Base-by-base conservation (phyloP, 2,797 vertebrate genomes). In the Sebastes itinus region DNA sequence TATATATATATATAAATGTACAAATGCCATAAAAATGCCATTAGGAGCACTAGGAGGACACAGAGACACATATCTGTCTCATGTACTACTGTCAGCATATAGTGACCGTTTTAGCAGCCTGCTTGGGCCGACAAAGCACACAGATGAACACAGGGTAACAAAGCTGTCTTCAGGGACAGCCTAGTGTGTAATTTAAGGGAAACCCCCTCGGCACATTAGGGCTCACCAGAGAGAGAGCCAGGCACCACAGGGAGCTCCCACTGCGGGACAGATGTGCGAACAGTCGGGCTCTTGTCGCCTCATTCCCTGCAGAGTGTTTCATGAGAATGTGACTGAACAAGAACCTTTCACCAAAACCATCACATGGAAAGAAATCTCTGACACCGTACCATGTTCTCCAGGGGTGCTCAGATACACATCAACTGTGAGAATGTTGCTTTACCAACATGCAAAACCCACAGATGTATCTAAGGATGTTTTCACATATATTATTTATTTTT, bases 241-340 rank as follows among this genome's bases (percentile, higher is more conserved):
- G 18, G 80, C 46, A 23, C 77, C 54, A 14, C n/a, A 3, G 76
- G 65, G 27, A 79, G 77, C 70, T 77, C 59, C 52, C 56, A 59
- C 65, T 12, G 49, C 0, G 49, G 70, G 78, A 83, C 80, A 83
- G 88, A 88, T 88, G 82, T 80, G 23, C 12, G 18, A 77, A 52
- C 61, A 86, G 63, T 58, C 1, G 0, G 58, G 22, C 72, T 78
- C 71, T 63, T 23, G 60, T 70, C 12, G 8, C 22, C 46, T 61
- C 32, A 1, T 14, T 80, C 77, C 83, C 68, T 25, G 69, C 18
- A 82, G 81, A 65, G 30, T 35, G 25, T 77, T 77, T 49, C 33
- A 46, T 23, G 52, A 61, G 54, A 70, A 30, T 30, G 23, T 10
- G 28, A 22, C 76, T 33, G 33, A 82, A 59, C 14, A 54, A 75